Conservation (phyloP, 2,113 vertebrate genomes). For the Hemichromis elongatus region DNA sequence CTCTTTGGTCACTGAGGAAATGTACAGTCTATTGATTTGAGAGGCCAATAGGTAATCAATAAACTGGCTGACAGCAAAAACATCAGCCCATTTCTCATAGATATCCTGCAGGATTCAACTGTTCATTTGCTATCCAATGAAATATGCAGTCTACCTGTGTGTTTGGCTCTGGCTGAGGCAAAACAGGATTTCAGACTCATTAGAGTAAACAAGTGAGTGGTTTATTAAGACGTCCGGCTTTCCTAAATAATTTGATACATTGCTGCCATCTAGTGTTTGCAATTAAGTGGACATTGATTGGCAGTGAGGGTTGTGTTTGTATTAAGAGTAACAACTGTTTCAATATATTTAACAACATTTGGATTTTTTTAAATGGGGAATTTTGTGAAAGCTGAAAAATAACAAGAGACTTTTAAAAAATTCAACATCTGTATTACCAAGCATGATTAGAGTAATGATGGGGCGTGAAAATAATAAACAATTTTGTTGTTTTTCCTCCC, state of each 20-base stretch:
- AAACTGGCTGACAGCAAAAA: not conserved
- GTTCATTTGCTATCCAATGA: not conserved
- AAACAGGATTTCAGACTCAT: not conserved
- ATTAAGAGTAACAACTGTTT: not conserved
- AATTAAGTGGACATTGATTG: not conserved
- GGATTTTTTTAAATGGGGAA: not conserved
- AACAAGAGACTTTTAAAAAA: not conserved
- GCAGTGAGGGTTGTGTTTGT: not conserved
- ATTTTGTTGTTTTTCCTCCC: not conserved
- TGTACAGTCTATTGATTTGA: conserved; percentile 15
- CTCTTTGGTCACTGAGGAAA: conserved; percentile 22
- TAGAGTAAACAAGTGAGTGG: not conserved
- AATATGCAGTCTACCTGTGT: not conserved
- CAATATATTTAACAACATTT: not conserved
- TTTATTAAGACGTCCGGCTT: not conserved
- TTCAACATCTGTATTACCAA: not conserved
- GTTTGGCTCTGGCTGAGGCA: not conserved
- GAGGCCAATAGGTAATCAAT: conserved; percentile 21
- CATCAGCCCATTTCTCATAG: not conserved
- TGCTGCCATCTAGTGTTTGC: conserved; percentile 68
- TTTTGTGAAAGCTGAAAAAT: not conserved
- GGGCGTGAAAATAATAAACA: not conserved
- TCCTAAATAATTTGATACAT: not conserved
- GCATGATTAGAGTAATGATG: not conserved
- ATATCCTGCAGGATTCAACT: not conserved